These are phyloP conservation scores for Argopecten irradians DNA, from an alignment of 1,140 invertebrate species.

Conservation along the genomic window DNA sequence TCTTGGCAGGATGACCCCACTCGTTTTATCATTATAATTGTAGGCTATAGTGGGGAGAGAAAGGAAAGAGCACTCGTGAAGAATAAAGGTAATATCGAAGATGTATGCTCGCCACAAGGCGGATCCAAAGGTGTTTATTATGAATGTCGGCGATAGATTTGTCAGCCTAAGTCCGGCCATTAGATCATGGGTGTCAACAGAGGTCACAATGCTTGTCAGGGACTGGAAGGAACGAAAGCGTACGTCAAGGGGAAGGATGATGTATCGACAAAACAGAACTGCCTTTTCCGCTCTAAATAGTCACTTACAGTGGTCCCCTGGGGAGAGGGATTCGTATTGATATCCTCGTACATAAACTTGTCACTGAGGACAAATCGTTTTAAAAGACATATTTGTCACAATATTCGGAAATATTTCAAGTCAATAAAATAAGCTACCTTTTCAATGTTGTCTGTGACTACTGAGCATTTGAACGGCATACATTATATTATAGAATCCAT, in stretches of 20 bases:
- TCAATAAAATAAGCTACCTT: no score
- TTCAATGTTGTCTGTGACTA: no score
- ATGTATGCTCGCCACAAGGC: constrained; percentile 14
- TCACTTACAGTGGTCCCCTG: background rate
- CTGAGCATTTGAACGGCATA: no score
- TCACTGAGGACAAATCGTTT: background rate
- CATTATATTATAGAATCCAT: no score
- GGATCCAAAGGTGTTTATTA: background rate
- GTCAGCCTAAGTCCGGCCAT: background rate
- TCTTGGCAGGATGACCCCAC: background rate
- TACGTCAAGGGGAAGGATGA: background rate
- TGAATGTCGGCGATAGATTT: background rate
- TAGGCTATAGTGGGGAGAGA: background rate
- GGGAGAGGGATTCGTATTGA: background rate
- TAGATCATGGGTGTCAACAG: background rate
- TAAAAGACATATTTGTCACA: background rate
- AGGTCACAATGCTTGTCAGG: background rate
- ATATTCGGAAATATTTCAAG: background rate
- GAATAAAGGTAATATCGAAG: constrained; percentile 22
- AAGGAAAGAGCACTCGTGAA: background rate
- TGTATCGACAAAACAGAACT: background rate
- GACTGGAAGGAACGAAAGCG: background rate
- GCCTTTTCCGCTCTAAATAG: constrained; percentile 20
- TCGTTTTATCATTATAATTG: constrained; percentile 11
- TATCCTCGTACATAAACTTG: background rate